Conservation (phyloP, 2,888 invertebrate genomes). For the Andrena bicolor region DNA sequence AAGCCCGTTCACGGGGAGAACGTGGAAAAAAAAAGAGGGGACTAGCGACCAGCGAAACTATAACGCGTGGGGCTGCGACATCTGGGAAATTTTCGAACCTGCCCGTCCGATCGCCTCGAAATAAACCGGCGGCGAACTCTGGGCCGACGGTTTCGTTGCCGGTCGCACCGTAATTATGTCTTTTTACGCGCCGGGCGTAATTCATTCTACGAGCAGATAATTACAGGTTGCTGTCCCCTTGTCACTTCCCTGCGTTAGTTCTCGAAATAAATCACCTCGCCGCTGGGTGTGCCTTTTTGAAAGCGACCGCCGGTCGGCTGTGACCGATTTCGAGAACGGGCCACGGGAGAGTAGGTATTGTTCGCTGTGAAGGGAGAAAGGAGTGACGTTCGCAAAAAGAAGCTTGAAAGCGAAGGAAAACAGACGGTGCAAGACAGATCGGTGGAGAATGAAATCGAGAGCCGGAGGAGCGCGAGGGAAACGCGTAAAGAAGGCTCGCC, state of each 20-base stretch:
- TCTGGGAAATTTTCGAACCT: conserved; percentile 50
- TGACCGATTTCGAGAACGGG: conserved; percentile 24
- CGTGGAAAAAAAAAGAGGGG: conserved; percentile 16
- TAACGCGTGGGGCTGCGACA: background rate
- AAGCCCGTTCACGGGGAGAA: conserved; percentile 20
- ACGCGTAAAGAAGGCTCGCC: background rate
- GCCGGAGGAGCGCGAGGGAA: background rate
- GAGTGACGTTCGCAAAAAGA: too few relatives aligned
- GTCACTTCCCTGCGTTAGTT: conserved; percentile 38
- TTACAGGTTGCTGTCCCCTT: conserved; percentile 48
- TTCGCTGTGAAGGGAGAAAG: too few relatives aligned
- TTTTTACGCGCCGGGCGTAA: conserved; percentile 51
- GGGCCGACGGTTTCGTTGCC: conserved; percentile 28
- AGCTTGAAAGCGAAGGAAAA: too few relatives aligned
- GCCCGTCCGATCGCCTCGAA: conserved; percentile 30
- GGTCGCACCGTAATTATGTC: conserved; percentile 42
- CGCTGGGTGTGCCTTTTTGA: conserved; percentile 16
- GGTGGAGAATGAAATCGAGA: background rate
- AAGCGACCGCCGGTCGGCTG: background rate
- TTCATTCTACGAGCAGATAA: conserved; percentile 60
- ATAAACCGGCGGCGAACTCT: conserved; percentile 43
- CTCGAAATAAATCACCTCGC: conserved; percentile 51
- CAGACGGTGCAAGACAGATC: too few relatives aligned
- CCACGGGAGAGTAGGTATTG: too few relatives aligned
- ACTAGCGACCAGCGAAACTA: background rate